Evolutionary conservation across 2,888 invertebrate species (phyloP).

Genomic region (Sminthurinus aureus): DNA sequence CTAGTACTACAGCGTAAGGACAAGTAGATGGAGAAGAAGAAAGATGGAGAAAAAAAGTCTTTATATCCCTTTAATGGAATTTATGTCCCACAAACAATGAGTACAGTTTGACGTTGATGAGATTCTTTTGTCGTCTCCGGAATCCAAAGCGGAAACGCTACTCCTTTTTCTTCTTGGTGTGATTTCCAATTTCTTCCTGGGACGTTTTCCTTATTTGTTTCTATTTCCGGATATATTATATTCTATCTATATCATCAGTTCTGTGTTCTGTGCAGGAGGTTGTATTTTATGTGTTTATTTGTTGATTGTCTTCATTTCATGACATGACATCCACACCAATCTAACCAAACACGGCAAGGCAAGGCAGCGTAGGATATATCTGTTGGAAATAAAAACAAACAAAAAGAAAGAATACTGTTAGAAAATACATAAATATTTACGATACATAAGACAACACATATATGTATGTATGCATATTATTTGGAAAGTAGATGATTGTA

Average conservation of each 20-base stretch:
- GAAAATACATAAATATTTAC: neutral
- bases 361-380: neutral
- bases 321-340: neutral
- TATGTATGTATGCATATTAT: no score
- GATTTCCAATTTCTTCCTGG: neutral
- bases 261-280: neutral
- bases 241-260: neutral
- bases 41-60: no score
- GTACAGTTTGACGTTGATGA: neutral
- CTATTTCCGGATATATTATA: neutral
- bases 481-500: no score
- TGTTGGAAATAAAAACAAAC: neutral
- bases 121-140: neutral
- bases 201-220: neutral
- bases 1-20: no score
- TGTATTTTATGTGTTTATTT: neutral
- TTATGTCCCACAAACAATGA: neutral
- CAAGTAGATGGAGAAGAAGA: no score
- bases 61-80: neutral
- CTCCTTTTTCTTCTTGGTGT: neutral
- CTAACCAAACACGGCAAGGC: no score
- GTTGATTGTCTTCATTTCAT: neutral
- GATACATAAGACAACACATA: neutral
- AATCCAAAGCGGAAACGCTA: neutral
- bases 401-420: neutral